A percentile compares a stretch with the other conserved stretches of the same genome.
Conservation (phyloP, 2,797 vertebrate species). For the Megalops cyprinoides region DNA sequence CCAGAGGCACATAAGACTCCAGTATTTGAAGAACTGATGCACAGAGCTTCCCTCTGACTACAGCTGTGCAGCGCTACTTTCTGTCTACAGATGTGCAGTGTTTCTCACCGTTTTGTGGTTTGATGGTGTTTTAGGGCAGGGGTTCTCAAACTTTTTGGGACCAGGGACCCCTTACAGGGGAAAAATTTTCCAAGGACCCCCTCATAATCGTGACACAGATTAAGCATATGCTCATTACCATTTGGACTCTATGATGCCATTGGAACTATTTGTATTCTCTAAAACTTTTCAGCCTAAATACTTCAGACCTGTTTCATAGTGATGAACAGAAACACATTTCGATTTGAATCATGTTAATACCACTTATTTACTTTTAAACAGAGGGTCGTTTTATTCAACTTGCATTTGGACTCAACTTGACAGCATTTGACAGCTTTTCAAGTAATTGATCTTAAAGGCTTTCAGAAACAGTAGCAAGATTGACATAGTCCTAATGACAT, state of each 20-base stretch:
- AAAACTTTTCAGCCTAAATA: constrained; percentile 15
- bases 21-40: no score
- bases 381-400: constrained; percentile 13
- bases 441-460: no score
- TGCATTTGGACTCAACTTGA: constrained; percentile 5
- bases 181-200: constrained; percentile 31
- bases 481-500: no score
- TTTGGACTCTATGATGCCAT: no score
- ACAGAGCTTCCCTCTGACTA: no score
- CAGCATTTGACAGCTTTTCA: no score
- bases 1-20: no score
- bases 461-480: no score
- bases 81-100: neutral
- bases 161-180: constrained; percentile 30
- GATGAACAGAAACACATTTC: constrained; percentile 24
- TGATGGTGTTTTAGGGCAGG: neutral
- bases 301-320: constrained; percentile 18
- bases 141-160: neutral
- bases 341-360: constrained; percentile 9
- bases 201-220: constrained; percentile 52
- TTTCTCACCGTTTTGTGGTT: neutral
- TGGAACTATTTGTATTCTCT: neutral
- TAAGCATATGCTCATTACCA: no score
- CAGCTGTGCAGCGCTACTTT: neutral
- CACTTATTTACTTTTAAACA: constrained; percentile 5